Conservation (phyloP, 2,797 vertebrate species). For the Pantherophis vulpinus region DNA sequence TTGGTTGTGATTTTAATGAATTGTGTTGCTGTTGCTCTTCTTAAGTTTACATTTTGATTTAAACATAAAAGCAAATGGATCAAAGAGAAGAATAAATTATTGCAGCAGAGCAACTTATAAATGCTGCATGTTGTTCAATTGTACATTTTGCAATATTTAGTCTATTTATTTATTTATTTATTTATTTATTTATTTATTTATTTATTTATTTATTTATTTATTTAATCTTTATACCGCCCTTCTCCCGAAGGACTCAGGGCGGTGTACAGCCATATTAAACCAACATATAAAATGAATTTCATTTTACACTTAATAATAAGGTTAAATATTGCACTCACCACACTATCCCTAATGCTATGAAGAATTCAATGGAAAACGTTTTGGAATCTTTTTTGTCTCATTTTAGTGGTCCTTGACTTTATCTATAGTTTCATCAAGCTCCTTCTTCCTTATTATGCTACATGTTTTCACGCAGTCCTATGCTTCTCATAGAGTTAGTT, state of each 20-base stretch:
- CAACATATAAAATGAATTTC: not conserved
- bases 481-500: not conserved
- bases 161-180: not conserved
- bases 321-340: not conserved
- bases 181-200: too few relatives aligned
- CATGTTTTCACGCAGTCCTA: not conserved
- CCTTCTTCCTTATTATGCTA: not conserved
- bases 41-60: not conserved
- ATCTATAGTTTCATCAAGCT: not conserved
- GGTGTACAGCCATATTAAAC: too few relatives aligned
- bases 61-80: not conserved
- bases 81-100: not conserved
- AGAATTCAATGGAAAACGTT: not conserved
- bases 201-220: not conserved
- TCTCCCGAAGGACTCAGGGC: too few relatives aligned
- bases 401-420: not conserved
- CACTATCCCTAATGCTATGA: not conserved
- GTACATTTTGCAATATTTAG: not conserved
- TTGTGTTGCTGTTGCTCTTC: not conserved
- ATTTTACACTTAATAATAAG: not conserved
- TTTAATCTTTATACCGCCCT: too few relatives aligned
- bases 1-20: not conserved
- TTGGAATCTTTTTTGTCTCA: not conserved
- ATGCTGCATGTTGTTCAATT: not conserved
- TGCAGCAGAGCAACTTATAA: not conserved